Percentiles rank a stretch among this genome's conserved stretches.
These are phyloP conservation scores for Erpornis zantholeuca DNA, from an alignment of 2,113 vertebrate species.

Conservation along the genomic window DNA sequence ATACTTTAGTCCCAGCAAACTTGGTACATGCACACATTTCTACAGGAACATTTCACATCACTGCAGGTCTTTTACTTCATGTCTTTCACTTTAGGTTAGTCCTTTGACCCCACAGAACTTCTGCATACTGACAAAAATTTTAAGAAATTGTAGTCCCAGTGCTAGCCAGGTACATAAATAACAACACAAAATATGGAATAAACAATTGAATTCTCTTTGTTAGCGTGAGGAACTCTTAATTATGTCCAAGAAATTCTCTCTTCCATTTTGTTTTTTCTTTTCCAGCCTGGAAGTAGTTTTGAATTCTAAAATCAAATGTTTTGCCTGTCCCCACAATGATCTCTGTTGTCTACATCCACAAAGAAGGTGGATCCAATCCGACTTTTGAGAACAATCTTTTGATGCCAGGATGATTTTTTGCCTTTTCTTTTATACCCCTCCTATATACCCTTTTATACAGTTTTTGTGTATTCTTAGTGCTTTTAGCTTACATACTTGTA, in stretches of 20 bases:
- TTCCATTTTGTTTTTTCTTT: background rate
- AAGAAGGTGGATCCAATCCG: background rate
- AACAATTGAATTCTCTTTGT: background rate
- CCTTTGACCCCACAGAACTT: background rate
- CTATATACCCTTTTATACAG: too few species aligned
- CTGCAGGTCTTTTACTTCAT: background rate
- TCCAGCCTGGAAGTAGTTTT: background rate
- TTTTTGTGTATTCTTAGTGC: too few species aligned
- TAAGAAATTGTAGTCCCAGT: background rate
- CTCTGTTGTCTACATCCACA: background rate
- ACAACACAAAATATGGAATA: background rate
- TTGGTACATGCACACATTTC: background rate
- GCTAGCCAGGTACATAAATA: background rate
- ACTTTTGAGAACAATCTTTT: background rate
- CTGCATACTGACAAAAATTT: background rate
- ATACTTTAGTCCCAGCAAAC: background rate
- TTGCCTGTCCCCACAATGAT: background rate
- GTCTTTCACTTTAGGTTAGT: background rate
- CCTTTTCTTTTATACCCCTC: too few species aligned
- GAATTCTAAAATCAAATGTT: background rate
- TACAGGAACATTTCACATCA: background rate
- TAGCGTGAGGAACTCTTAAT: background rate
- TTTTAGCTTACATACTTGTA: too few species aligned
- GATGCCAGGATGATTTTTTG: too few species aligned
- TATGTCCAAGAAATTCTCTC: background rate